Conservation (phyloP, 2,113 vertebrate genomes). For the Neogale vison region DNA sequence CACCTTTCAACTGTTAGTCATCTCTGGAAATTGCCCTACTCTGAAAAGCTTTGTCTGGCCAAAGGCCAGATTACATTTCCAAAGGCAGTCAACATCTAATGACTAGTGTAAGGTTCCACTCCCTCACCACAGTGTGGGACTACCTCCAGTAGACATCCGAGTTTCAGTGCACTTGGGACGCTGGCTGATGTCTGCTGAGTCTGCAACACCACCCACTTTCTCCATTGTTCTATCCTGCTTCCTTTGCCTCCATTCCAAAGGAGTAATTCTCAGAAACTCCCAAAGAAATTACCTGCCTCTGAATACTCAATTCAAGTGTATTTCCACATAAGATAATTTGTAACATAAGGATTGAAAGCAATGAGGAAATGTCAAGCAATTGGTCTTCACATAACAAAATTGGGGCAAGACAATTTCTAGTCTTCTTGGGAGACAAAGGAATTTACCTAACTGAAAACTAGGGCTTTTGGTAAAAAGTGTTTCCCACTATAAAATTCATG, state of each 20-base stretch:
- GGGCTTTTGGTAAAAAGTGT: not conserved
- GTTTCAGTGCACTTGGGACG: not conserved
- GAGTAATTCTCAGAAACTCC: not conserved
- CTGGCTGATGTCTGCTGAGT: not conserved
- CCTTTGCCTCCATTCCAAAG: not conserved
- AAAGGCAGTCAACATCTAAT: not conserved
- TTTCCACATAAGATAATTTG: not conserved
- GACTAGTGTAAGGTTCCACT: no score
- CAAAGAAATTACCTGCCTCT: not conserved
- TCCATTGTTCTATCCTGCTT: not conserved
- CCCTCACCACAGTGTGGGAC: not conserved
- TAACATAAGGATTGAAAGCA: not conserved
- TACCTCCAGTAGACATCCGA: rapidly evolving
- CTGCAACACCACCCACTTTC: not conserved
- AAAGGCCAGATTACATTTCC: not conserved
- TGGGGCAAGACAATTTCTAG: not conserved
- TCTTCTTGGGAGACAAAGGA: not conserved
- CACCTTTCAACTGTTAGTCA: not conserved
- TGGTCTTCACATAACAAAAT: not conserved
- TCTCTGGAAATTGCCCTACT: not conserved
- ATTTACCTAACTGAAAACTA: not conserved
- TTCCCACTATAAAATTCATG: not conserved
- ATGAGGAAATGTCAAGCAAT: not conserved
- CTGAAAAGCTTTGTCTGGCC: not conserved
- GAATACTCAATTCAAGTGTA: not conserved